Conservation (phyloP, 1,140 invertebrate species). For the Brachionus rotundiformis region DNA sequence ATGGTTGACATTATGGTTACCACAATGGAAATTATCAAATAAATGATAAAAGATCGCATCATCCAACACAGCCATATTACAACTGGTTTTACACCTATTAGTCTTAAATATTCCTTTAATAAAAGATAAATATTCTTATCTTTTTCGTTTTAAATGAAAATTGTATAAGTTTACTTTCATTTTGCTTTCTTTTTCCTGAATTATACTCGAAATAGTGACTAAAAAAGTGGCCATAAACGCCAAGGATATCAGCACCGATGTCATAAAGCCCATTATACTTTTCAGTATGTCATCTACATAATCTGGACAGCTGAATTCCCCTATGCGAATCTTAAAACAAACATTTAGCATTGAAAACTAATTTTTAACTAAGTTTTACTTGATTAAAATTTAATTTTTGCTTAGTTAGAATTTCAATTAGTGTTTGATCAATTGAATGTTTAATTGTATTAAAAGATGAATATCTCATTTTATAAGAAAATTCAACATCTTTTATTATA, state of each 20-base stretch:
- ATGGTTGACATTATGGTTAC: conserved; percentile 28
- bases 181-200: conserved; percentile 48
- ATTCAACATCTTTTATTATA: neutral
- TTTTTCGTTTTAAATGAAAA: neutral
- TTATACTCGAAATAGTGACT: conserved; percentile 34
- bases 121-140: no score
- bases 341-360: neutral
- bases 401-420: neutral
- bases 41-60: conserved; percentile 48
- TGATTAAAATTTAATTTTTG: neutral
- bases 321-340: neutral
- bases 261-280: conserved; percentile 5
- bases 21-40: conserved; percentile 4
- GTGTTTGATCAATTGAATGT: conserved; percentile 21
- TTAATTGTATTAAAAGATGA: conserved; percentile 24
- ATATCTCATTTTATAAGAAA: neutral
- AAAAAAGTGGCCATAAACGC: conserved; percentile 50
- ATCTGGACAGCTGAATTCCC: neutral
- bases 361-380: no score
- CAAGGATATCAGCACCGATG: conserved; percentile 13
- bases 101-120: conserved; percentile 35
- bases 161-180: conserved; percentile 41
- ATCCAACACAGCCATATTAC: conserved; percentile 51
- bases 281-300: conserved; percentile 34
- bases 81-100: conserved; percentile 29